Percentiles rank a stretch among this genome's conserved stretches.
These are phyloP conservation scores for Hypsopygia costalis DNA, from an alignment of 2,888 invertebrate species.

Conservation along the genomic window DNA sequence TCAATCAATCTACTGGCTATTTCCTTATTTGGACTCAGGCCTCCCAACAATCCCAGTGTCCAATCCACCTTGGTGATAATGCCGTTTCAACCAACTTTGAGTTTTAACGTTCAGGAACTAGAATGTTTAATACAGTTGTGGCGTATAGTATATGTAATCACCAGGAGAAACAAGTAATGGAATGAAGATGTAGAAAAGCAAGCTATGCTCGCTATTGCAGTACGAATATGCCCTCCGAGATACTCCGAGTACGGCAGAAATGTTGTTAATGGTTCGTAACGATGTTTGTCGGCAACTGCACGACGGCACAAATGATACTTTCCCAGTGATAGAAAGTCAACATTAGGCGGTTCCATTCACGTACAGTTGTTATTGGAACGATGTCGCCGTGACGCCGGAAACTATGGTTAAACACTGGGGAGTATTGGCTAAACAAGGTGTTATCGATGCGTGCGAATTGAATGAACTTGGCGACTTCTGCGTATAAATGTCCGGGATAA, in stretches of 20 bases:
- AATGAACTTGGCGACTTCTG: conserved; percentile 28
- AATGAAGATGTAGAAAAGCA: conserved; percentile 32
- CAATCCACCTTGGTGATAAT: no score
- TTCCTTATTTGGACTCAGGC: no score
- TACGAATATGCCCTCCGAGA: conserved; percentile 37
- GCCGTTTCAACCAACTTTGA: no score
- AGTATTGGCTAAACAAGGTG: conserved; percentile 44
- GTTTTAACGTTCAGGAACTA: no score
- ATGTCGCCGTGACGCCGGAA: conserved; percentile 49
- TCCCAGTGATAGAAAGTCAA: conserved; percentile 71
- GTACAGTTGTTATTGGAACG: conserved; percentile 61
- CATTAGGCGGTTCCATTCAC: conserved; percentile 60
- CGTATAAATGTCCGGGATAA: not conserved
- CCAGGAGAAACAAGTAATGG: conserved; percentile 37
- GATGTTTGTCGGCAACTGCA: conserved; percentile 44
- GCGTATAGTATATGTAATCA: no score
- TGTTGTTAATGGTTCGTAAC: conserved; percentile 56
- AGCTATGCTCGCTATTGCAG: conserved; percentile 1
- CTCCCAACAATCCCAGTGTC: no score
- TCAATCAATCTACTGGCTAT: no score
- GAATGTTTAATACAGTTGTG: no score
- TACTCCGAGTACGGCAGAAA: conserved; percentile 47
- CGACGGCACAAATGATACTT: conserved; percentile 61
- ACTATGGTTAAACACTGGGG: conserved; percentile 50
- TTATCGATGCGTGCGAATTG: conserved; percentile 50